Percentiles rank a stretch among this genome's conserved stretches.
These are phyloP conservation scores for Eumeta japonica DNA, from an alignment of 1,140 invertebrate species.

Conservation along the genomic window DNA sequence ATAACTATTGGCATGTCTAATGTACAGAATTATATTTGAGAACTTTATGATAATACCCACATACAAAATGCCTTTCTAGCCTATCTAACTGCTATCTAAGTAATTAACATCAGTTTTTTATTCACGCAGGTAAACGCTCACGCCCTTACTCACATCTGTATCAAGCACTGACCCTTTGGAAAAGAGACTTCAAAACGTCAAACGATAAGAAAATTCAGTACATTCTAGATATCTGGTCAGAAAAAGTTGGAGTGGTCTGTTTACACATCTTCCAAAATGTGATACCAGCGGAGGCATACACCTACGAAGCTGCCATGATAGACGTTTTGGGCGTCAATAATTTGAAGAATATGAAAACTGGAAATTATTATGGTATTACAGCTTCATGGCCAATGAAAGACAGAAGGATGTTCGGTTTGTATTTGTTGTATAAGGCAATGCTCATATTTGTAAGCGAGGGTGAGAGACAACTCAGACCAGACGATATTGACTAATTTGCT, in stretches of 20 bases:
- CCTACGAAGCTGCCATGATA: slow-evolving; percentile 91
- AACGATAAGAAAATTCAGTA: slow-evolving; percentile 69
- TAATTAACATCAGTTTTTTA: too few relatives aligned
- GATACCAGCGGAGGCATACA: slow-evolving; percentile 88
- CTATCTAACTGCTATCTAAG: too few relatives aligned
- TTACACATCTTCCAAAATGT: slow-evolving; percentile 90
- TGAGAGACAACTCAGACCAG: slow-evolving; percentile 72
- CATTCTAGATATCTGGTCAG: slow-evolving; percentile 87
- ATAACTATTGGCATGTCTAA: too few relatives aligned
- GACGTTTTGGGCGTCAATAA: slow-evolving; percentile 76
- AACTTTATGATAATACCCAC: too few relatives aligned
- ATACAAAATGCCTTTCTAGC: too few relatives aligned
- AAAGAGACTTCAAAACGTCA: slow-evolving; percentile 36
- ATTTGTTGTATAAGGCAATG: slow-evolving; percentile 82
- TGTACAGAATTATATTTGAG: too few relatives aligned
- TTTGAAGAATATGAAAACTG: slow-evolving; percentile 78
- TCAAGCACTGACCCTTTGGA: slow-evolving; percentile 72
- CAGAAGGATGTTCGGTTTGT: slow-evolving; percentile 73
- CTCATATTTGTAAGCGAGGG: slow-evolving; percentile 85
- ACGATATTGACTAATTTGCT: slow-evolving; percentile 59
- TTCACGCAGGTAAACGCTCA: slow-evolving; percentile 68
- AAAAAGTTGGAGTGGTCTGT: slow-evolving; percentile 81
- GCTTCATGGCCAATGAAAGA: slow-evolving; percentile 72
- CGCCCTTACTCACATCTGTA: slow-evolving; percentile 88
- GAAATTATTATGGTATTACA: slow-evolving; percentile 80